Evolutionary conservation across 2,113 vertebrate species (phyloP).

Genomic region (Istiophorus platypterus): DNA sequence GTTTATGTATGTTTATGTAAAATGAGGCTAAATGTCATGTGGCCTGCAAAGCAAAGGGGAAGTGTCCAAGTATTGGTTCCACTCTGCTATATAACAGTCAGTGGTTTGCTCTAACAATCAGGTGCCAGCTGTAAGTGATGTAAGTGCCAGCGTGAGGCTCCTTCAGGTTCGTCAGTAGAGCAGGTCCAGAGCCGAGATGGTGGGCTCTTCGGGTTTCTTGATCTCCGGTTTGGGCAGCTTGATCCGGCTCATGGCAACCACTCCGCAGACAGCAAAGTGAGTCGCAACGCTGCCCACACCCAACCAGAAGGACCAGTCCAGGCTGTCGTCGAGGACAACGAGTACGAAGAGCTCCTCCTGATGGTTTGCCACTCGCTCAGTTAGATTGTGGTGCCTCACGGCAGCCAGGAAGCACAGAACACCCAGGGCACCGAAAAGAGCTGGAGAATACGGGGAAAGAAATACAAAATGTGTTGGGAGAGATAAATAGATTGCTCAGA

Average conservation of each 20-base stretch:
- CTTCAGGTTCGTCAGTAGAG: constrained; percentile 86
- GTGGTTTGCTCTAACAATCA: not conserved
- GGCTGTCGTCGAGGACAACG: constrained; percentile 87
- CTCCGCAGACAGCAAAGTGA: constrained; percentile 88
- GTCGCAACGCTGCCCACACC: constrained; percentile 89
- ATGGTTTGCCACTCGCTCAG: constrained; percentile 92
- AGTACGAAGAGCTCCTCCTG: constrained; percentile 90
- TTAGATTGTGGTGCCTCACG: constrained; percentile 88
- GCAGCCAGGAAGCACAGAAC: constrained; percentile 91
- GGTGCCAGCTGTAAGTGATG: not conserved
- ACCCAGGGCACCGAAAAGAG: constrained; percentile 86
- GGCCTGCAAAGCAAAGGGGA: too few relatives aligned
- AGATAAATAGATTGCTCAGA: not conserved
- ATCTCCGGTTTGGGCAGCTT: constrained; percentile 90
- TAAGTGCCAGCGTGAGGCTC: not conserved
- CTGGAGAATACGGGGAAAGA: constrained; percentile 77
- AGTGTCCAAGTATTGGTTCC: too few relatives aligned
- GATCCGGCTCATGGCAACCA: constrained; percentile 90
- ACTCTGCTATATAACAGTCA: not conserved
- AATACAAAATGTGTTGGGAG: not conserved
- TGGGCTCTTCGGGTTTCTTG: constrained; percentile 92
- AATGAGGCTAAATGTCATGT: not conserved
- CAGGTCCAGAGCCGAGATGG: constrained; percentile 91
- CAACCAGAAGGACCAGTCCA: constrained; percentile 94
- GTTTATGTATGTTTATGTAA: too few relatives aligned